Conservation (phyloP, 1,140 invertebrate species). For the Cotesia chilonis region DNA sequence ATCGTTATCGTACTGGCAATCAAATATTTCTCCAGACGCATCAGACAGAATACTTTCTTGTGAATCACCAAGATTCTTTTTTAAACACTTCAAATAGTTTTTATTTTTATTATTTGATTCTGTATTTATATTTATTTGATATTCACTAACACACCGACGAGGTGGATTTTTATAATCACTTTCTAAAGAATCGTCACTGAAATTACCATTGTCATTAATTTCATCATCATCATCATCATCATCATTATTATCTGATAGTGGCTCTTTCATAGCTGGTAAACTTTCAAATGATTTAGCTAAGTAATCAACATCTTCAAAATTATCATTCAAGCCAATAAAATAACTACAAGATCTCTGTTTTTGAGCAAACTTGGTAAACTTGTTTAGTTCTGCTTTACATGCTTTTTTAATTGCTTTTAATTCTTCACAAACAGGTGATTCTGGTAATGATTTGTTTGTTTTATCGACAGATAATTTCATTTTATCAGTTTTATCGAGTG, state of each 20-base stretch:
- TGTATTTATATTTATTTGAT: constrained; percentile 74
- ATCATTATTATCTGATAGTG: constrained; percentile 39
- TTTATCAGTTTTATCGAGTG: constrained; percentile 63
- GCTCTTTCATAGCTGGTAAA: constrained; percentile 58
- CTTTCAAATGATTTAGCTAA: constrained; percentile 60
- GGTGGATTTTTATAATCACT: constrained; percentile 71
- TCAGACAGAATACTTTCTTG: constrained; percentile 82
- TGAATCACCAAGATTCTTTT: constrained; percentile 64
- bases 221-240: constrained; percentile 47
- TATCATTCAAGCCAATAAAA: constrained; percentile 60
- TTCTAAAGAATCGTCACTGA: constrained; percentile 80
- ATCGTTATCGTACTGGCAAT: constrained; percentile 70
- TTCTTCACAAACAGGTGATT: constrained; percentile 65
- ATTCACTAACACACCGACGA: constrained; percentile 76
- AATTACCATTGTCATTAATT: constrained; percentile 69
- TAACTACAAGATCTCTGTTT: constrained; percentile 61
- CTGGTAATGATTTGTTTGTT: constrained; percentile 62
- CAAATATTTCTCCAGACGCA: constrained; percentile 67
- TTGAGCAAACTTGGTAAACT: constrained; percentile 58
- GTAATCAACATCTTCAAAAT: constrained; percentile 54
- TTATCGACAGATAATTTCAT: constrained; percentile 61
- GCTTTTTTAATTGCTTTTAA: constrained; percentile 56
- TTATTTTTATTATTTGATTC: constrained; percentile 43
- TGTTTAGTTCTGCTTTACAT: constrained; percentile 52
- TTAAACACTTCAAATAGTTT: constrained; percentile 47